phyloP scores from a whole-genome alignment of 2,888 invertebrate genomes.

The Cataglyphis altisquamis region DNA sequence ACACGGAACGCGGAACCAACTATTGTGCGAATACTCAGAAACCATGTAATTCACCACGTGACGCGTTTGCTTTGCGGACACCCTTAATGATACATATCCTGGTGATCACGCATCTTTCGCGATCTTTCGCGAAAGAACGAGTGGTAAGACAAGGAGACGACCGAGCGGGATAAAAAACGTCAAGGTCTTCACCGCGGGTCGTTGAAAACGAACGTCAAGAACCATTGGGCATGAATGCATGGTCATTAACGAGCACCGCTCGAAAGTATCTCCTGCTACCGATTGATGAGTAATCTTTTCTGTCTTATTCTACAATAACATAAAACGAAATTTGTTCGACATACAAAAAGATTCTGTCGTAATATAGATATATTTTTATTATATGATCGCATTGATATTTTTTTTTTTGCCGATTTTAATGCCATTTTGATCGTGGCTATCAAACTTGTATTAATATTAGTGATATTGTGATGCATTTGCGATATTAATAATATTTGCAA shows the following conservation, averaged over 20 bases:
- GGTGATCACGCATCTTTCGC: slow-evolving; percentile 68
- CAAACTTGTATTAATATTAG: not conserved
- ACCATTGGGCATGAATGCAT: slow-evolving; percentile 71
- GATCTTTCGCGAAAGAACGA: slow-evolving; percentile 71
- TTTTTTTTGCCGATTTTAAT: not conserved
- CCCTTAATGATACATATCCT: slow-evolving; percentile 74
- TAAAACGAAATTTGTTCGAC: not conserved
- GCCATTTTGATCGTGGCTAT: not conserved
- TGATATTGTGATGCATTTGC: not conserved
- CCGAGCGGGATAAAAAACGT: slow-evolving; percentile 72
- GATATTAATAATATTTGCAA: not conserved
- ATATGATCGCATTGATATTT: not conserved
- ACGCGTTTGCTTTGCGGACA: slow-evolving; percentile 61
- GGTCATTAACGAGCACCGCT: slow-evolving; percentile 75
- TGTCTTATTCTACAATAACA: not conserved
- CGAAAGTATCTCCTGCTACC: slow-evolving; percentile 53
- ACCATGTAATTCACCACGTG: slow-evolving; percentile 66
- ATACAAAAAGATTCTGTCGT: not conserved
- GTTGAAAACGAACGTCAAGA: slow-evolving; percentile 71
- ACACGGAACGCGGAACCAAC: slow-evolving; percentile 35
- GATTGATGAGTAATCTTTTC: slow-evolving; percentile 31
- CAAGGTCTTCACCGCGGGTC: slow-evolving; percentile 71
- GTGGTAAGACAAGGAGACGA: slow-evolving; percentile 62
- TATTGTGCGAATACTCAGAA: slow-evolving; percentile 62
- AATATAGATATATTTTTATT: not conserved